Evolutionary conservation across 2,888 invertebrate species (phyloP).

Genomic region (Apoda limacodes): DNA sequence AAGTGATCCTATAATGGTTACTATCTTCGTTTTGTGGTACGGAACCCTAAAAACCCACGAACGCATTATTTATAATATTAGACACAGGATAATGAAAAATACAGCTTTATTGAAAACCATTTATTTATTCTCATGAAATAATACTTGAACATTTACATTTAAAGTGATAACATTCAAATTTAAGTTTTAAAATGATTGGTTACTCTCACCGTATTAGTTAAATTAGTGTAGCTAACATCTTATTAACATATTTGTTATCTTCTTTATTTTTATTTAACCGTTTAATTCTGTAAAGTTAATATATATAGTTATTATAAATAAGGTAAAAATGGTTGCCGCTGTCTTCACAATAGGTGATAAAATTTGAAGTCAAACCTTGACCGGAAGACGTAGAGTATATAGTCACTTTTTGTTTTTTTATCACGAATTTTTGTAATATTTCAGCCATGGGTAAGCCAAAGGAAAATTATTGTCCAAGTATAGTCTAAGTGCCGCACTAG

Average conservation of each 20-base stretch:
- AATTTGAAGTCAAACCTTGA: slow-evolving; percentile 38
- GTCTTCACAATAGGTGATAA: no score
- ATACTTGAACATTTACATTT: slow-evolving; percentile 49
- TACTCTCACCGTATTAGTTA: slow-evolving; percentile 33
- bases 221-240: no score
- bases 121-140: slow-evolving; percentile 54
- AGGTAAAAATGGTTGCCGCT: no score
- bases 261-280: no score
- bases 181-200: slow-evolving; percentile 31
- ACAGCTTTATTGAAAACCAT: slow-evolving; percentile 59
- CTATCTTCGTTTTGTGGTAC: no score
- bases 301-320: no score
- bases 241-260: no score
- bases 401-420: slow-evolving; percentile 11
- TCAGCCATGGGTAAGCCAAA: slow-evolving; percentile 40
- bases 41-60: no score
- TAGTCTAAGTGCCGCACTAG: slow-evolving; percentile 57
- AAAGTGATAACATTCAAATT: slow-evolving; percentile 60
- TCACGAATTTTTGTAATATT: no score
- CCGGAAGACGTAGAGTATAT: slow-evolving; percentile 48
- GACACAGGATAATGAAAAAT: slow-evolving; percentile 9
- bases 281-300: no score
- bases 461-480: slow-evolving; percentile 62
- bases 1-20: no score
- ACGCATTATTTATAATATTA: no score